Evolutionary conservation across 1,140 invertebrate genomes (phyloP), one percentile per base, ranked within the genome.

Genomic region (Platorchestia sp.): DNA sequence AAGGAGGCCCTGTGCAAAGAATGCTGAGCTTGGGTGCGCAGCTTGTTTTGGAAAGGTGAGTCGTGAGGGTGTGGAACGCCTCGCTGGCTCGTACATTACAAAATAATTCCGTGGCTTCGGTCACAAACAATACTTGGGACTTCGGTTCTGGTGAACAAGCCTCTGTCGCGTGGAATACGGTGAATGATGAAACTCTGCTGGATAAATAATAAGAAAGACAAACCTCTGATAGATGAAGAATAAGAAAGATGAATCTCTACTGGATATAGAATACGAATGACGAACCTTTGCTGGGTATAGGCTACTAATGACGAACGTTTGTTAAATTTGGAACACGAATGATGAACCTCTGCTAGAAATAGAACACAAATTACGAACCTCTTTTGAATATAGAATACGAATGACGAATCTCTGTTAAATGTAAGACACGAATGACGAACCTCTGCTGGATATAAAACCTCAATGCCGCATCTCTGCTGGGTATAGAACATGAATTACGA

Each of bases 71-170:
- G 59, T 36, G 59, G 59, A 75, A 36, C 59, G 59, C 59, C 59
- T 75, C 59, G 59, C 59, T 75, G 36, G 59, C 59, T 75, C 59
- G 36, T 75, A 75, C 59, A 75, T 75, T 75, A 75, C 59, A 75
- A 75, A 75, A 75, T 75, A 75, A 75, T 75, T 75, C 59, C 36
- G 59, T 75, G 36, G 14, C 59, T 14, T 36, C 59, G 59, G 59
- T 75, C 59, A 75, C 59, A 75, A 75, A 75, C 59, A 75, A 75
- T 75, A 75, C 59, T 75, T 75, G 59, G 59, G 59, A 75, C 59
- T 75, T 3, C 14, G 10, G 27, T 75, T 75, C 59, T 10, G 36
- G 59, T 75, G 59, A 75, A 27, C 59, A 10, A 10, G 36, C 59
- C 59, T 19, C 59, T 1, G 59, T 36, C 1, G 59, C 59, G 1